phyloP scores from a whole-genome alignment of 2,113 vertebrate species.

The Columba livia region DNA sequence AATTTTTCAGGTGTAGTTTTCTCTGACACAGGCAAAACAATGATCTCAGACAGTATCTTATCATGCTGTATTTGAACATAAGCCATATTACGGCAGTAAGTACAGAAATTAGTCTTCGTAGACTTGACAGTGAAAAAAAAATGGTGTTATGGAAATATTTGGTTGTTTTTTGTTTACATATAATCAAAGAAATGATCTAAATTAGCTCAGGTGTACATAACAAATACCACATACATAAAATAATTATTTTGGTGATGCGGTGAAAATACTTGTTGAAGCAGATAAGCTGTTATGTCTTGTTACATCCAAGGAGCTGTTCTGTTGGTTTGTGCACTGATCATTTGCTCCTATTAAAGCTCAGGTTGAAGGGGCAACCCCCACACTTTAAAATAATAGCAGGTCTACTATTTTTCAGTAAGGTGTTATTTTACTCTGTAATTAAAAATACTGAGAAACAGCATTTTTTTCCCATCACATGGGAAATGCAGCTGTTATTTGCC shows the following conservation, averaged over 20 bases:
- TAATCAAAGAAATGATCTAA: neutral
- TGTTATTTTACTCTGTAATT: slow-evolving; percentile 60
- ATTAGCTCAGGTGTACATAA: neutral
- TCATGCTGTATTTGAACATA: slow-evolving; percentile 45
- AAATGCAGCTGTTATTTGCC: slow-evolving; percentile 44
- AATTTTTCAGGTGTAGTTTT: slow-evolving; percentile 8
- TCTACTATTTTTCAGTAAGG: slow-evolving; percentile 32
- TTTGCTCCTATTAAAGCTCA: neutral
- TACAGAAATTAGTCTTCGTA: slow-evolving; percentile 14
- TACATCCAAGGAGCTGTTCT: neutral
- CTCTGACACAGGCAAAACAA: slow-evolving; percentile 40
- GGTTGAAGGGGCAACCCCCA: neutral
- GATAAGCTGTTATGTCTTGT: neutral
- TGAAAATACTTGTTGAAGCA: neutral
- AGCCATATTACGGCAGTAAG: slow-evolving; percentile 12
- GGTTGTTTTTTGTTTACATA: neutral
- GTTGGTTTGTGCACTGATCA: neutral
- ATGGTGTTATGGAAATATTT: neutral
- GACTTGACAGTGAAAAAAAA: slow-evolving; percentile 15
- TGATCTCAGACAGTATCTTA: slow-evolving; percentile 64
- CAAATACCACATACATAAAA: neutral
- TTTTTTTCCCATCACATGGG: slow-evolving; percentile 31
- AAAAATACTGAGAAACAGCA: slow-evolving; percentile 28
- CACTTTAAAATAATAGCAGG: slow-evolving; percentile 38
- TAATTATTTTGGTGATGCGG: neutral